Evolutionary conservation across 2,888 invertebrate genomes (phyloP).

Genomic region (Amiota communis): DNA sequence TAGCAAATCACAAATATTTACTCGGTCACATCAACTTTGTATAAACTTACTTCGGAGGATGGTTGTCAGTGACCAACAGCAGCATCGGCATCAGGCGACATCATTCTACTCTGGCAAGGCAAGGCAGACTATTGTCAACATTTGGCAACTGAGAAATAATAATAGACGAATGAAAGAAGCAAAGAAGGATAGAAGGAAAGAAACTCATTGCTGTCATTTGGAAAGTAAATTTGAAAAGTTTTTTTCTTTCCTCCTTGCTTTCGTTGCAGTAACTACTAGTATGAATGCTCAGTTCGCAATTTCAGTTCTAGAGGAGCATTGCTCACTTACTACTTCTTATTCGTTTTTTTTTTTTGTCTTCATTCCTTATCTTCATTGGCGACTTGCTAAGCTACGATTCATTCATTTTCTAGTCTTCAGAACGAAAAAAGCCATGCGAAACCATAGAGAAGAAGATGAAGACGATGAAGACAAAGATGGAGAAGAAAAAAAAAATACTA

Average conservation of each 20-base stretch:
- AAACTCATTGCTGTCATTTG: slow-evolving; percentile 65
- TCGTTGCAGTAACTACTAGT: no score
- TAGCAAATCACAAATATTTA: slow-evolving; percentile 66
- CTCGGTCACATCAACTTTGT: slow-evolving; percentile 63
- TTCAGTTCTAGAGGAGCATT: background rate
- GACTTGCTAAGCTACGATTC: slow-evolving; percentile 30
- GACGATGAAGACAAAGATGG: slow-evolving; percentile 21
- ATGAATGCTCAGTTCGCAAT: slow-evolving; percentile 26
- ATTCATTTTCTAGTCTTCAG: slow-evolving; percentile 48
- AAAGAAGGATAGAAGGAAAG: slow-evolving; percentile 37
- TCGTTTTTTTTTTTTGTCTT: slow-evolving; percentile 13
- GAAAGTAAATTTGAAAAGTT: slow-evolving; percentile 68
- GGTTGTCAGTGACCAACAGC: slow-evolving; percentile 27
- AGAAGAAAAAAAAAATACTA: slow-evolving; percentile 35
- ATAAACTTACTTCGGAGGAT: slow-evolving; percentile 42
- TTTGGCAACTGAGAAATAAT: slow-evolving; percentile 36
- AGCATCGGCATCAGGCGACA: slow-evolving; percentile 27
- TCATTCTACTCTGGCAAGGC: slow-evolving; percentile 44
- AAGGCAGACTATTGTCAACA: slow-evolving; percentile 63
- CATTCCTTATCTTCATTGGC: slow-evolving; percentile 7
- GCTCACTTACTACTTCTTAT: background rate
- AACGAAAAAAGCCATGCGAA: slow-evolving; percentile 38
- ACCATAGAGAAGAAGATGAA: slow-evolving; percentile 8
- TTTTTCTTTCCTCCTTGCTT: slow-evolving; percentile 37
- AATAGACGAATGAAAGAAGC: no score